Conservation (phyloP, 2,113 vertebrate species). For the Cyprinus carpio region DNA sequence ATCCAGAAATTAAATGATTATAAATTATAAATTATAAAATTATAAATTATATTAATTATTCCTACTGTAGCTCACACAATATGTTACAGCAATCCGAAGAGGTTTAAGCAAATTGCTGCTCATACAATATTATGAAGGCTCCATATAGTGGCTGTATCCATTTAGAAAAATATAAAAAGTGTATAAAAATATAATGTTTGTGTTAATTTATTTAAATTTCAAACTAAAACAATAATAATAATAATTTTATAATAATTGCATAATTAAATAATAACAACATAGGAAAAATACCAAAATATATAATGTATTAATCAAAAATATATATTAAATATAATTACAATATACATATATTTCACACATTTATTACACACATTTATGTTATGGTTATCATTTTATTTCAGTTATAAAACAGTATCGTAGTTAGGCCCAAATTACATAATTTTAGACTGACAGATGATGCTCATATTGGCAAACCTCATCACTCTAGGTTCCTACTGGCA, state of each 20-base stretch:
- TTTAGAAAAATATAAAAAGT: not conserved
- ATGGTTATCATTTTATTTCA: not conserved
- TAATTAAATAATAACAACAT: not conserved
- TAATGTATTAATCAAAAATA: not conserved
- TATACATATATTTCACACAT: too few species aligned
- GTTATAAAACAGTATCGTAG: not conserved
- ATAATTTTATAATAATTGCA: not conserved
- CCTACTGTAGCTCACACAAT: not conserved
- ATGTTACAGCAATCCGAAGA: not conserved
- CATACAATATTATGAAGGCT: not conserved
- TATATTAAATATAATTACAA: too few species aligned
- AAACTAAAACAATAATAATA: not conserved
- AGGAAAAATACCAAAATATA: not conserved
- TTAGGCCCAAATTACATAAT: not conserved
- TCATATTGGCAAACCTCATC: too few species aligned
- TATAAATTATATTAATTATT: not conserved
- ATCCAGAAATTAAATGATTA: too few species aligned
- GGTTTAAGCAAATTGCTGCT: not conserved
- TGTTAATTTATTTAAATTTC: not conserved
- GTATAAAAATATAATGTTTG: not conserved
- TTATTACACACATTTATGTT: not conserved
- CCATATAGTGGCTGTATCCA: not conserved
- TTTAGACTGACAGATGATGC: not conserved
- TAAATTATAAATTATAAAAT: too few species aligned
- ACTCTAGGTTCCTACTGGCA: too few species aligned